Conservation (phyloP, 2,888 invertebrate species). For the Protula sp. region DNA sequence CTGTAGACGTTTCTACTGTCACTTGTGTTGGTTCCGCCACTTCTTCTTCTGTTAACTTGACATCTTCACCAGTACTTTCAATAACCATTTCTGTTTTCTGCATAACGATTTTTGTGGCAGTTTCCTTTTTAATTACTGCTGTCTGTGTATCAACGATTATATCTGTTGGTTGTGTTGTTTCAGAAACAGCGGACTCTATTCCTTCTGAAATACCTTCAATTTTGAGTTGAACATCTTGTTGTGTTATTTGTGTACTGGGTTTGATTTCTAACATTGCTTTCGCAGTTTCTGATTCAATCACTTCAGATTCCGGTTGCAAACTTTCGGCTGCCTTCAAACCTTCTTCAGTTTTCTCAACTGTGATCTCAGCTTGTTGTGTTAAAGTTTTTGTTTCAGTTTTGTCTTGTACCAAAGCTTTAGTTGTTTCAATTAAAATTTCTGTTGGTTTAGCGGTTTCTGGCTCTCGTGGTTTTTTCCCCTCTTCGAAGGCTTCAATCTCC, state of each 20-base stretch:
- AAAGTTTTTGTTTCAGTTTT: neutral
- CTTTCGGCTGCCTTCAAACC: neutral
- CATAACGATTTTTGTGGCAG: constrained; percentile 1
- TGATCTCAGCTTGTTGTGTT: constrained; percentile 1
- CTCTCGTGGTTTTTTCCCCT: neutral
- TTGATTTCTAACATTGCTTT: constrained; percentile 2
- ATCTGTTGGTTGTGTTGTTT: constrained; percentile 10
- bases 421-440: no score
- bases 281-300: constrained; percentile 3
- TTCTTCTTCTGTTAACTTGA: neutral
- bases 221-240: constrained; percentile 3
- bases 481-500: neutral
- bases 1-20: neutral
- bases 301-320: neutral
- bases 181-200: constrained; percentile 3
- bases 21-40: constrained; percentile 2
- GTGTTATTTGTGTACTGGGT: constrained; percentile 1
- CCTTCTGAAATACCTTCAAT: constrained; percentile 10
- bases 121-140: constrained; percentile 4
- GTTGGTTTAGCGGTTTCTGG: neutral
- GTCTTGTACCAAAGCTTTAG: neutral
- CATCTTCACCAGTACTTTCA: constrained; percentile 9
- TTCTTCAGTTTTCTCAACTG: constrained; percentile 3
- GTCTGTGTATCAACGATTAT: constrained; percentile 10
- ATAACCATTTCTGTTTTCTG: constrained; percentile 3